A percentile compares a stretch with the other conserved stretches of the same genome.
Evolutionary conservation across 2,113 vertebrate species (phyloP).

Genomic region (Macrotus californicus): DNA sequence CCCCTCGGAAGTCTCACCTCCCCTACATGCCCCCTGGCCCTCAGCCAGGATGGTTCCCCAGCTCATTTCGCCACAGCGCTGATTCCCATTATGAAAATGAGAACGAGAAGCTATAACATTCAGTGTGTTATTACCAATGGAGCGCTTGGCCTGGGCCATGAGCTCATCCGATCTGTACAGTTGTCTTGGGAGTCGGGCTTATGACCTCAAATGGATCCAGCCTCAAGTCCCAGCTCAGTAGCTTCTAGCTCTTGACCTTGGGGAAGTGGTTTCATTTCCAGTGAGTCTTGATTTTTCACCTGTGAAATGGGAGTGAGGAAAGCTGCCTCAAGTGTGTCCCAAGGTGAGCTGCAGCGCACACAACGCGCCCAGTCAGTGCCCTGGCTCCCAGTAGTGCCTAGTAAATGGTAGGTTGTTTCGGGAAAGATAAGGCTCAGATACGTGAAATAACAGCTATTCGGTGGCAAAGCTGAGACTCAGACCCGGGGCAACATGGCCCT

Average conservation of each 20-base stretch:
- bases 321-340: rapidly evolving
- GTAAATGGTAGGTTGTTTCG: neutral
- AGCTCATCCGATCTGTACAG: neutral
- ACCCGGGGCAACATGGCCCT: rapidly evolving
- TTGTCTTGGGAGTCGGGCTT: neutral
- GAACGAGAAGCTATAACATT: neutral
- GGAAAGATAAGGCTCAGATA: neutral
- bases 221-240: neutral
- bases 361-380: too few species aligned
- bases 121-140: neutral
- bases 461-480: neutral
- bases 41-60: neutral
- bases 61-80: rapidly evolving
- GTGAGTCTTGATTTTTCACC: neutral
- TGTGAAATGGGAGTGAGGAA: neutral
- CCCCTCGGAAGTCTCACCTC: neutral
- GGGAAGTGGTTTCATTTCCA: neutral
- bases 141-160: neutral
- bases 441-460: neutral
- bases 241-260: neutral
- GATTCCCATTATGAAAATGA: neutral
- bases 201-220: neutral
- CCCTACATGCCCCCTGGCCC: neutral
- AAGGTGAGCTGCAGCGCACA: too few species aligned
- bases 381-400: rapidly evolving